Percentiles rank a stretch among this genome's conserved stretches.
phyloP scores from a whole-genome alignment of 1,140 invertebrate species.

The Drosophila leontia region DNA sequence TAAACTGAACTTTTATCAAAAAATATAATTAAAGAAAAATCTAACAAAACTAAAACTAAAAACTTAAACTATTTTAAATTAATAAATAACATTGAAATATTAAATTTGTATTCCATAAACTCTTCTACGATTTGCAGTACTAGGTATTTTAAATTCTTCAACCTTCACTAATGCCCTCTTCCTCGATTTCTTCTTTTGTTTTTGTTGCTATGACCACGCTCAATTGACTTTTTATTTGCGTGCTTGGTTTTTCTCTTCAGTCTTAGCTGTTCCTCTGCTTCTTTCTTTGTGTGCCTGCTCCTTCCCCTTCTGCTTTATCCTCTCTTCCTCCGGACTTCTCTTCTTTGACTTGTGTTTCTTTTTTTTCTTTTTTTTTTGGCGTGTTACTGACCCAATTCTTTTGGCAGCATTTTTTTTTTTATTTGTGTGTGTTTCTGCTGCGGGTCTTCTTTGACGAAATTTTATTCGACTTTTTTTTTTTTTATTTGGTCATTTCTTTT shows the following conservation, averaged over 20 bases:
- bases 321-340: constrained; percentile 13
- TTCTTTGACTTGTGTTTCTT: constrained; percentile 36
- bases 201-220: constrained; percentile 66
- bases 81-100: no score
- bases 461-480: constrained; percentile 53
- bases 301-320: constrained; percentile 28
- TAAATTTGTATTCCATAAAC: no score
- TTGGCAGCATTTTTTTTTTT: constrained; percentile 46
- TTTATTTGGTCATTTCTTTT: constrained; percentile 72
- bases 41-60: no score
- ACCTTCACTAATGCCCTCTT: constrained; percentile 6
- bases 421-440: not conserved
- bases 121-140: not conserved
- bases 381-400: constrained; percentile 82
- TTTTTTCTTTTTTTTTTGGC: constrained; percentile 54
- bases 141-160: not conserved
- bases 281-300: constrained; percentile 29
- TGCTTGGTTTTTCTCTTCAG: constrained; percentile 36
- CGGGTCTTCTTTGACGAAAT: constrained; percentile 54
- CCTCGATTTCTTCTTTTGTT: constrained; percentile 47
- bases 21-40: no score
- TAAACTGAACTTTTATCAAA: no score
- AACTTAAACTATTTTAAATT: no score
- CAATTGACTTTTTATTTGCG: constrained; percentile 70
- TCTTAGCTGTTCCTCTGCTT: constrained; percentile 27